These are phyloP conservation scores for Ceratina australensis DNA, from an alignment of 1,140 invertebrate species.

Conservation along the genomic window DNA sequence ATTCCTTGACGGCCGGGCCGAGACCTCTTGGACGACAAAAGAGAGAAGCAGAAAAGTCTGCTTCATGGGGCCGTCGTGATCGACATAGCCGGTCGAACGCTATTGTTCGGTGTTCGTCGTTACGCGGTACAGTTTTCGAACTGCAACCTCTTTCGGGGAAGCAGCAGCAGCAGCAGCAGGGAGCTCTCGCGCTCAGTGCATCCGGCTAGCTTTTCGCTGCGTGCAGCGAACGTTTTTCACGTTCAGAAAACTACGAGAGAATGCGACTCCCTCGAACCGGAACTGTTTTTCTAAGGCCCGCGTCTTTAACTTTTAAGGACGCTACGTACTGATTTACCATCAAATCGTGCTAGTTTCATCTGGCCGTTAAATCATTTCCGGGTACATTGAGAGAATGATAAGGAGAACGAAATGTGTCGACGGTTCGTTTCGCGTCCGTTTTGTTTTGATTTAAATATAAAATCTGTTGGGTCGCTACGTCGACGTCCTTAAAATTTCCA, in stretches of 20 bases:
- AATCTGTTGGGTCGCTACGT: neutral
- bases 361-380: too few relatives aligned
- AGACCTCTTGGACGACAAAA: constrained; percentile 25
- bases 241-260: neutral
- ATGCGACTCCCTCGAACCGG: neutral
- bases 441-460: too few relatives aligned
- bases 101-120: constrained; percentile 38
- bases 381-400: too few relatives aligned
- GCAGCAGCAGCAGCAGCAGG: too few relatives aligned
- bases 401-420: too few relatives aligned
- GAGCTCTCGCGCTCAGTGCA: neutral
- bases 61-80: constrained; percentile 23
- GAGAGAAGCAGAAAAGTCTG: constrained; percentile 25
- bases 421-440: too few relatives aligned
- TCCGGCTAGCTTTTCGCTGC: neutral
- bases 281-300: neutral
- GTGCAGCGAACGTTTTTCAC: neutral
- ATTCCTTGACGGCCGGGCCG: constrained; percentile 30
- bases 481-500: neutral
- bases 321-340: too few relatives aligned
- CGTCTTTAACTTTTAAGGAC: too few relatives aligned
- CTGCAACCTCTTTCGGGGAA: constrained; percentile 8
- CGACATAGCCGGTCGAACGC: constrained; percentile 31
- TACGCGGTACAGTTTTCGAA: constrained; percentile 21
- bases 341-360: too few relatives aligned